These are phyloP conservation scores for Passer domesticus DNA, from an alignment of 2,113 vertebrate genomes.

Conservation along the genomic window DNA sequence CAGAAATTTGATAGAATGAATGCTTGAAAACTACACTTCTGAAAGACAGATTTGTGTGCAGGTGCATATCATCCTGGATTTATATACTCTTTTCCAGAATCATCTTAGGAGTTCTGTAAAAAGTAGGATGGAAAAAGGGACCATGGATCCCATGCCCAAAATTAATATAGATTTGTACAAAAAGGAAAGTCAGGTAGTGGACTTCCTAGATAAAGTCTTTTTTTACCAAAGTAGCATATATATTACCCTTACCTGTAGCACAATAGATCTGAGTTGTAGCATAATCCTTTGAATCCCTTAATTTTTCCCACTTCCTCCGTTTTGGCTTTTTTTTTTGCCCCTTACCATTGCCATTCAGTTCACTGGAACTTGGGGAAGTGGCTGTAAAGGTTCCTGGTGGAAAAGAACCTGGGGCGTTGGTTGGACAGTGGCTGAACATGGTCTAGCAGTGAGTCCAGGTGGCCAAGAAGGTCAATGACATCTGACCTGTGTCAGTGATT, in stretches of 20 bases:
- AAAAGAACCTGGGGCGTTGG: rapidly evolving
- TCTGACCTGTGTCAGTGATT: background rate
- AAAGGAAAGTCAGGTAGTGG: background rate
- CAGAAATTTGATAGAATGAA: background rate
- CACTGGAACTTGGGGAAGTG: background rate
- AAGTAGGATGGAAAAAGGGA: background rate
- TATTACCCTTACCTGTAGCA: background rate
- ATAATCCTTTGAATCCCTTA: background rate
- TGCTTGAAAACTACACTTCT: background rate
- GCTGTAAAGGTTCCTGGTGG: background rate
- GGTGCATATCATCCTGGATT: background rate
- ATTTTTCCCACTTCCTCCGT: background rate
- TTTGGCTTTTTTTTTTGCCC: background rate
- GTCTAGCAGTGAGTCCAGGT: no score
- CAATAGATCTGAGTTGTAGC: background rate
- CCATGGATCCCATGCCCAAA: background rate
- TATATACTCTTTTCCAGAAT: background rate
- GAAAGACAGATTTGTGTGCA: background rate
- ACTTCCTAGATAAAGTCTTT: background rate
- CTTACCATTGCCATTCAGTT: background rate
- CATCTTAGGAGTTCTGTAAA: background rate
- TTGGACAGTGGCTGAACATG: rapidly evolving
- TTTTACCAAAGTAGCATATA: background rate
- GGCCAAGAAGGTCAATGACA: background rate
- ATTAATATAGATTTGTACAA: background rate